Percentiles rank a stretch among this genome's conserved stretches.
These are phyloP conservation scores for Trichacis sp. DNA, from an alignment of 2,888 invertebrate species.

Conservation along the genomic window DNA sequence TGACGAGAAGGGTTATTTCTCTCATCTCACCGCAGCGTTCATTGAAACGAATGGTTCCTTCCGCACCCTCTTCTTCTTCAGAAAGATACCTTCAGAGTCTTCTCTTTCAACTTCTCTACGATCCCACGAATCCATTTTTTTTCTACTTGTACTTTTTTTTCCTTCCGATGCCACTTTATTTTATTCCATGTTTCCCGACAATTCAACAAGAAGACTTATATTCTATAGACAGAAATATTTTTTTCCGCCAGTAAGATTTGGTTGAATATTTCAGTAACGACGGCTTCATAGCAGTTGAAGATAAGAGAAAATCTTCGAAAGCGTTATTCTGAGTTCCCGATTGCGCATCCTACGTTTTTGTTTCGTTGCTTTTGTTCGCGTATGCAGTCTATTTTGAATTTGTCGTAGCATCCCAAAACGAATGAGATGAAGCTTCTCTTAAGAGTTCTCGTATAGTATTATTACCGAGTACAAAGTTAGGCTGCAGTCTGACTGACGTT, in stretches of 20 bases:
- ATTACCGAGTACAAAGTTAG: slow-evolving; percentile 53
- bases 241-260: slow-evolving; percentile 65
- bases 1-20: slow-evolving; percentile 47
- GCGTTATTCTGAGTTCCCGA: too few relatives aligned
- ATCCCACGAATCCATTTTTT: slow-evolving; percentile 18
- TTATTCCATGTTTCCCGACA: slow-evolving; percentile 20
- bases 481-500: slow-evolving; percentile 40
- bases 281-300: not conserved
- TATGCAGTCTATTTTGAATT: slow-evolving; percentile 55
- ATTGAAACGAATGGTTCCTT: slow-evolving; percentile 65
- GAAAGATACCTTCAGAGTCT: slow-evolving; percentile 15
- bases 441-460: slow-evolving; percentile 29
- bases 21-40: slow-evolving; percentile 56
- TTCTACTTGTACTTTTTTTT: slow-evolving; percentile 39
- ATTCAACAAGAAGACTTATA: slow-evolving; percentile 59
- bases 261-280: slow-evolving; percentile 55
- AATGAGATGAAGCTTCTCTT: slow-evolving; percentile 41
- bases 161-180: slow-evolving; percentile 34
- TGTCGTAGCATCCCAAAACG: slow-evolving; percentile 53
- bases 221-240: slow-evolving; percentile 48
- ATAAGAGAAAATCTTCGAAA: too few relatives aligned
- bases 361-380: slow-evolving; percentile 52
- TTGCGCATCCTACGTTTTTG: not conserved
- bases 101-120: slow-evolving; percentile 24
- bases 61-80: slow-evolving; percentile 39